Evolutionary conservation across 2,113 vertebrate genomes (phyloP).

Genomic region (Chamaetylas fuelleborni): DNA sequence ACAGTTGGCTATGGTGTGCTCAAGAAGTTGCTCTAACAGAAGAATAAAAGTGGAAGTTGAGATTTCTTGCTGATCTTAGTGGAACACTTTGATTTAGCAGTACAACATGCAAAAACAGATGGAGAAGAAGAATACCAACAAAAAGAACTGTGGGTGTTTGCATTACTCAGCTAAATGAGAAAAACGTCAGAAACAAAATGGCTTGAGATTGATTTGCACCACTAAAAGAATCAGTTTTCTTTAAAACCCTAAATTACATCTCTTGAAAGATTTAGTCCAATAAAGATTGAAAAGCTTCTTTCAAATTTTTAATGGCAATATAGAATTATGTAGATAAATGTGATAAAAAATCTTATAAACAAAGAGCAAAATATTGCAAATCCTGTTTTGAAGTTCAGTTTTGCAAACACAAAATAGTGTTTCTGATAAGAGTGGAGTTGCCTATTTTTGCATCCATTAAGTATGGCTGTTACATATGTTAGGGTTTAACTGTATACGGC

Average conservation of each 20-base stretch:
- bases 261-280: background rate
- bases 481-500: background rate
- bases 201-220: background rate
- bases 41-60: background rate
- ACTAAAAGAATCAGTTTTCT: background rate
- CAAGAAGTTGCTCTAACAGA: background rate
- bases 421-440: background rate
- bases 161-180: background rate
- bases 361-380: background rate
- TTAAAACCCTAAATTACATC: background rate
- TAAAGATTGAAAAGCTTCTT: background rate
- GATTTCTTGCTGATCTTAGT: background rate
- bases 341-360: background rate
- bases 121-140: background rate
- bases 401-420: background rate
- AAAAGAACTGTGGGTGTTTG: background rate
- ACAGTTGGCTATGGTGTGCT: background rate
- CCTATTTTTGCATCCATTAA: background rate
- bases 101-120: background rate
- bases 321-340: background rate
- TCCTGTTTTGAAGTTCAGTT: background rate
- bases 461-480: background rate
- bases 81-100: constrained; percentile 13
- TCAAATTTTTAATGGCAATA: background rate
- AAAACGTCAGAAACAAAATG: background rate